These are phyloP conservation scores for Cryptocheilus praepositus DNA, from an alignment of 2,888 invertebrate species.

Conservation along the genomic window DNA sequence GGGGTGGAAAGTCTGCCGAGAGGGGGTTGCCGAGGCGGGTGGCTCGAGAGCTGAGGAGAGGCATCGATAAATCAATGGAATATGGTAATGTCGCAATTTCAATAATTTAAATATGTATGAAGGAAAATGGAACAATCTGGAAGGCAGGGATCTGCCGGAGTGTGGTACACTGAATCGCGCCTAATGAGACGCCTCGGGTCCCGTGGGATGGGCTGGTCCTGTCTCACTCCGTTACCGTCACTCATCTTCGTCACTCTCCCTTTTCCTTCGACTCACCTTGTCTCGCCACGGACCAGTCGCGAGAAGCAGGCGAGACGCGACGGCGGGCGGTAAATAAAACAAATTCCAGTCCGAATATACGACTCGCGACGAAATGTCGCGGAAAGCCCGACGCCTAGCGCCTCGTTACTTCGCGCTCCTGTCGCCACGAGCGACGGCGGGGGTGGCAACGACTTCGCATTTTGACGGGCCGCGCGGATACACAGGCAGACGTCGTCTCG, in stretches of 20 bases:
- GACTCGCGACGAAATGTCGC: constrained; percentile 53
- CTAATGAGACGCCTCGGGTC: constrained; percentile 70
- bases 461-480: constrained; percentile 35
- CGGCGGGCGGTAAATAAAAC: constrained; percentile 57
- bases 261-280: constrained; percentile 31
- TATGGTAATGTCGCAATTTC: constrained; percentile 72
- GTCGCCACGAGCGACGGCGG: constrained; percentile 31
- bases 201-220: constrained; percentile 54
- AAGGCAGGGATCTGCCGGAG: constrained; percentile 66
- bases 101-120: constrained; percentile 74
- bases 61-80: constrained; percentile 73
- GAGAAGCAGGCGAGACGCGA: constrained; percentile 27
- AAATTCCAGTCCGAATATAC: constrained; percentile 55
- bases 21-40: constrained; percentile 19
- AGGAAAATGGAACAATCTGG: constrained; percentile 73
- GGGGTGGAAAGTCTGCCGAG: neutral
- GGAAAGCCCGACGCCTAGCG: constrained; percentile 46
- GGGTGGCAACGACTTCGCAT: constrained; percentile 26
- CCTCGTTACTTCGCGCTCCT: constrained; percentile 42
- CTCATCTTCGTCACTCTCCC: constrained; percentile 25
- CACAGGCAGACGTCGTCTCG: constrained; percentile 35
- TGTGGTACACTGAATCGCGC: constrained; percentile 70
- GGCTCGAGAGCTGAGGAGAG: constrained; percentile 53
- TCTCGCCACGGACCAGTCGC: neutral
- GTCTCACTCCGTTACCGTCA: constrained; percentile 7